These are phyloP conservation scores for Tonatia bakeri DNA, from an alignment of 2,113 vertebrate genomes.

Conservation along the genomic window DNA sequence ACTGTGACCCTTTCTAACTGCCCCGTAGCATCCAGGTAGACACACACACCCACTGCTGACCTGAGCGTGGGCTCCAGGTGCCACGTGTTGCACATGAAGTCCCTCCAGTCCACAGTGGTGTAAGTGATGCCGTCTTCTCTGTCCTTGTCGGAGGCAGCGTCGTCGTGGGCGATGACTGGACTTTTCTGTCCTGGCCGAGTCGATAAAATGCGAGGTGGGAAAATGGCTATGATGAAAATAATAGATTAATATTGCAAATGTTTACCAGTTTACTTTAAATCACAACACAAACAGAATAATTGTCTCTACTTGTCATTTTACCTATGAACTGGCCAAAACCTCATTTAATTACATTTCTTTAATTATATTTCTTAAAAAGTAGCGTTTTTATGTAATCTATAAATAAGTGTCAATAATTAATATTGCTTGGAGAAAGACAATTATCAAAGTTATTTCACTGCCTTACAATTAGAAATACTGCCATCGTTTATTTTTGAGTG, in stretches of 20 bases:
- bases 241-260: background rate
- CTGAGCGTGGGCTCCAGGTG: conserved; percentile 97
- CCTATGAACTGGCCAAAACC: background rate
- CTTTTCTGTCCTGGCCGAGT: conserved; percentile 94
- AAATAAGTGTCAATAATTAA: background rate
- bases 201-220: conserved; percentile 90
- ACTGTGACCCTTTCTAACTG: background rate
- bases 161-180: conserved; percentile 87
- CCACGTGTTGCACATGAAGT: conserved; percentile 99
- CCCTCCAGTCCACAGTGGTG: conserved; percentile 97
- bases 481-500: background rate
- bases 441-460: background rate
- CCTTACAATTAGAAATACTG: background rate
- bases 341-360: conserved; percentile 26
- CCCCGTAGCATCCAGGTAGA: background rate
- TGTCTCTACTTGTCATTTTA: conserved; percentile 17
- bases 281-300: background rate
- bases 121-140: conserved; percentile 91
- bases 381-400: conserved; percentile 27
- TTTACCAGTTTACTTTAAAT: background rate
- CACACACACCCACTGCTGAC: conserved; percentile 74
- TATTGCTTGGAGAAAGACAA: conserved; percentile 25
- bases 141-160: conserved; percentile 85
- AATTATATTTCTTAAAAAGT: conserved; percentile 18
- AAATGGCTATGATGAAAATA: conserved; percentile 85